phyloP scores from a whole-genome alignment of 2,113 vertebrate species.

The Indicator maculatus region DNA sequence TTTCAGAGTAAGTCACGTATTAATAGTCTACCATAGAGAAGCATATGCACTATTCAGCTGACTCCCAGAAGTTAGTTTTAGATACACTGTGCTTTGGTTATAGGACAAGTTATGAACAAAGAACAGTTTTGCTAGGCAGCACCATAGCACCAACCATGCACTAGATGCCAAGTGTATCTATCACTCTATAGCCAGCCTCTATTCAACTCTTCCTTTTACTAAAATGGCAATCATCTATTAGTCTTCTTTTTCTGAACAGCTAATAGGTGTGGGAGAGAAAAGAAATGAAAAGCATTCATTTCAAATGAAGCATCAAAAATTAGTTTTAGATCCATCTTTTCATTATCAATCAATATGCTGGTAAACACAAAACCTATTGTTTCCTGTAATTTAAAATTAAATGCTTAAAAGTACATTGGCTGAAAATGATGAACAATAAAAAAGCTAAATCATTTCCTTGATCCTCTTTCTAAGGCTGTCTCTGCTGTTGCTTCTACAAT shows the following conservation, averaged over 20 bases:
- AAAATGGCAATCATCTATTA: neutral
- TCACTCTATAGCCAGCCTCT: neutral
- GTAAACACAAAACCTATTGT: neutral
- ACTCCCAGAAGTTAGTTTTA: neutral
- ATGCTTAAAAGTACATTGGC: neutral
- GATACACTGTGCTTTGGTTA: neutral
- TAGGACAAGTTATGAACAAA: fast-evolving
- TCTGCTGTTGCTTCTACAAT: neutral
- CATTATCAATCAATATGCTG: neutral
- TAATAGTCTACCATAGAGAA: neutral
- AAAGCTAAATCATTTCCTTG: neutral
- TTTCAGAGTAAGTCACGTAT: neutral
- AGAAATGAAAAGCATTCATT: neutral
- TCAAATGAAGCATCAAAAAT: neutral
- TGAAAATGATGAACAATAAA: neutral
- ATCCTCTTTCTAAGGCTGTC: neutral
- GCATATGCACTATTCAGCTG: neutral
- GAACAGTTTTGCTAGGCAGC: neutral
- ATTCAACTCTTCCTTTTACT: neutral
- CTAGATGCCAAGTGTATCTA: neutral
- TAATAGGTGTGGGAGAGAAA: neutral
- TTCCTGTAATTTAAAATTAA: neutral
- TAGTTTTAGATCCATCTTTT: neutral
- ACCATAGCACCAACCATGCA: neutral
- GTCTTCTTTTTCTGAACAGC: neutral